Percentiles rank a stretch among this genome's conserved stretches.
These are phyloP conservation scores for Chlorospingus flavigularis DNA, from an alignment of 2,797 vertebrate genomes.

Conservation along the genomic window DNA sequence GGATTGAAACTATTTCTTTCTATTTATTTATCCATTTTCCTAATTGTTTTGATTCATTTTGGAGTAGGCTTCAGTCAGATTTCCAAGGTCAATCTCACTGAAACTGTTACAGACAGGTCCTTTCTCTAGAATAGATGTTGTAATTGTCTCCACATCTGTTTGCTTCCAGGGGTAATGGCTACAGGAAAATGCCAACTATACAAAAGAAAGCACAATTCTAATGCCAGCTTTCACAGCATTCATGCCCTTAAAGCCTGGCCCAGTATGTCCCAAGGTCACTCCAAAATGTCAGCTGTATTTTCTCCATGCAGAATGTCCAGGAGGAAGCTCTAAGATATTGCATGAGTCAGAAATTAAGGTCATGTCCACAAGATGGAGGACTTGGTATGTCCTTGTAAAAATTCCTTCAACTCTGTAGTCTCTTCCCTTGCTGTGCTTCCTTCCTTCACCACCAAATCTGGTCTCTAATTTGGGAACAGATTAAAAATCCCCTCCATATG, in stretches of 20 bases:
- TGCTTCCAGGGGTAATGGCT: background rate
- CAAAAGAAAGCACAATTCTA: background rate
- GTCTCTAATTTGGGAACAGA: background rate
- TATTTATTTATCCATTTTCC: background rate
- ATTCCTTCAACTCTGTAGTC: background rate
- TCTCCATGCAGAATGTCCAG: background rate
- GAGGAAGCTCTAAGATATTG: background rate
- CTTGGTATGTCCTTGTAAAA: constrained; percentile 1
- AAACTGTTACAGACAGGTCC: background rate
- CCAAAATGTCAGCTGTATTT: background rate
- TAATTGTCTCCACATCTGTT: background rate
- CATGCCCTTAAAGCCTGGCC: background rate
- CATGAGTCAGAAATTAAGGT: background rate
- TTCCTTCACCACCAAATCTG: background rate
- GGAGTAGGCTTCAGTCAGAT: background rate
- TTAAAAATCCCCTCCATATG: background rate
- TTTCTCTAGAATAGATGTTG: background rate
- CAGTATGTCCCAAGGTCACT: background rate
- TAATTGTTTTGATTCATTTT: background rate
- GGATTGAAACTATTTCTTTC: background rate
- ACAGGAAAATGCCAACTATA: background rate
- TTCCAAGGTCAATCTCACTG: background rate
- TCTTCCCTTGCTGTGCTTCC: background rate
- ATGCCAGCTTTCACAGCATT: background rate
- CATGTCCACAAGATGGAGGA: constrained; percentile 6